Percentiles rank a stretch among this genome's conserved stretches.
These are phyloP conservation scores for Petrosia ficiformis DNA, from an alignment of 37 sponge, comb jelly and placozoan genomes.

Conservation along the genomic window DNA sequence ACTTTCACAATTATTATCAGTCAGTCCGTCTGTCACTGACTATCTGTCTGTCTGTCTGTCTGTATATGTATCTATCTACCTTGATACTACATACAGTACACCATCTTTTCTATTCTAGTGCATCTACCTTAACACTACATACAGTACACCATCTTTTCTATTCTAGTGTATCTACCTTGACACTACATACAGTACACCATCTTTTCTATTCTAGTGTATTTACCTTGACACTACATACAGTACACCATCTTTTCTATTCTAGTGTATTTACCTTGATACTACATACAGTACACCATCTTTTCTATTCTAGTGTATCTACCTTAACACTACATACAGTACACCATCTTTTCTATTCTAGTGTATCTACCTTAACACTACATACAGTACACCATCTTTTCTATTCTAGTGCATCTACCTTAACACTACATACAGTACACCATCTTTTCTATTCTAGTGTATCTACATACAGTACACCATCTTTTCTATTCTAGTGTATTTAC, in stretches of 20 bases:
- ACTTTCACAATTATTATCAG: too few species aligned
- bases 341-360: slow-evolving; percentile 66
- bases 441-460: slow-evolving; percentile 50
- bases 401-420: slow-evolving; percentile 61
- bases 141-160: slow-evolving; percentile 67
- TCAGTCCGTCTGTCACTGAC: too few species aligned
- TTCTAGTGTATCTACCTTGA: too few species aligned
- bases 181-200: slow-evolving; percentile 70
- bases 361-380: slow-evolving; percentile 60
- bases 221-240: slow-evolving; percentile 56
- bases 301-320: too few species aligned
- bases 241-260: slow-evolving; percentile 72
- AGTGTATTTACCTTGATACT: too few species aligned
- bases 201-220: too few species aligned
- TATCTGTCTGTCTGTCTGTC: too few species aligned
- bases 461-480: slow-evolving; percentile 65
- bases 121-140: slow-evolving; percentile 62
- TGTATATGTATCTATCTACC: slow-evolving; percentile 1
- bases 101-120: slow-evolving; percentile 62
- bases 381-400: slow-evolving; percentile 67
- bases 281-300: slow-evolving; percentile 73
- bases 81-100: slow-evolving; percentile 63
- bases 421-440: slow-evolving; percentile 70
- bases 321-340: slow-evolving; percentile 63
- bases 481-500: too few species aligned